Conservation (phyloP, 1,140 invertebrate species). For the Dinoponera quadriceps region DNA sequence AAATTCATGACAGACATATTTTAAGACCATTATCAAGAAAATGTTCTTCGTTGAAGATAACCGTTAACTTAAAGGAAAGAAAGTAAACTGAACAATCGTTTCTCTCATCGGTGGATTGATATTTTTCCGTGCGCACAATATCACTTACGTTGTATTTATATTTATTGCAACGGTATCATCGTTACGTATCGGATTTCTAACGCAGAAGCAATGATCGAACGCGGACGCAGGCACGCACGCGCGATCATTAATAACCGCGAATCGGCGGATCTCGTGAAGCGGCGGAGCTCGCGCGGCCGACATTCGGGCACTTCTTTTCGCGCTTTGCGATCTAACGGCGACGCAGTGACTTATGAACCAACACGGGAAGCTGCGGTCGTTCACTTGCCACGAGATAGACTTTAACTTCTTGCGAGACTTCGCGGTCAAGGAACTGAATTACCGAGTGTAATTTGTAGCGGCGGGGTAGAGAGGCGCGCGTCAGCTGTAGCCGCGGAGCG, state of each 20-base stretch:
- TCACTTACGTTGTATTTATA: too few relatives aligned
- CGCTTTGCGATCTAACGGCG: constrained; percentile 41
- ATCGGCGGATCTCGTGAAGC: not conserved
- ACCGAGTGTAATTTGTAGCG: constrained; percentile 57
- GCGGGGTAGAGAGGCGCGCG: constrained; percentile 25
- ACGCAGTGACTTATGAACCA: constrained; percentile 53
- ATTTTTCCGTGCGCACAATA: too few relatives aligned
- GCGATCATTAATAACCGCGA: constrained; percentile 11
- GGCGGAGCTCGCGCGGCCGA: constrained; percentile 8
- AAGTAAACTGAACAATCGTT: too few relatives aligned
- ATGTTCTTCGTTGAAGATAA: too few relatives aligned
- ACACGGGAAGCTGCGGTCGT: constrained; percentile 56
- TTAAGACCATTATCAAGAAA: too few relatives aligned
- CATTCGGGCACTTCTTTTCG: constrained; percentile 43
- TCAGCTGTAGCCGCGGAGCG: constrained; percentile 54
- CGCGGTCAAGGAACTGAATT: constrained; percentile 63
- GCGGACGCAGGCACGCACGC: not conserved
- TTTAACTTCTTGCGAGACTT: constrained; percentile 55
- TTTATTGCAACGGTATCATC: too few relatives aligned
- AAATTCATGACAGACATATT: too few relatives aligned
- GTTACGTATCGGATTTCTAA: too few relatives aligned
- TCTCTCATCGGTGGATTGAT: too few relatives aligned
- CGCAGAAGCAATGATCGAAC: too few relatives aligned
- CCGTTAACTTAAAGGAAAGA: too few relatives aligned
- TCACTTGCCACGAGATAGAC: constrained; percentile 49